Evolutionary conservation across 2,113 vertebrate species (phyloP).

Genomic region (Pteruthius melanotis): DNA sequence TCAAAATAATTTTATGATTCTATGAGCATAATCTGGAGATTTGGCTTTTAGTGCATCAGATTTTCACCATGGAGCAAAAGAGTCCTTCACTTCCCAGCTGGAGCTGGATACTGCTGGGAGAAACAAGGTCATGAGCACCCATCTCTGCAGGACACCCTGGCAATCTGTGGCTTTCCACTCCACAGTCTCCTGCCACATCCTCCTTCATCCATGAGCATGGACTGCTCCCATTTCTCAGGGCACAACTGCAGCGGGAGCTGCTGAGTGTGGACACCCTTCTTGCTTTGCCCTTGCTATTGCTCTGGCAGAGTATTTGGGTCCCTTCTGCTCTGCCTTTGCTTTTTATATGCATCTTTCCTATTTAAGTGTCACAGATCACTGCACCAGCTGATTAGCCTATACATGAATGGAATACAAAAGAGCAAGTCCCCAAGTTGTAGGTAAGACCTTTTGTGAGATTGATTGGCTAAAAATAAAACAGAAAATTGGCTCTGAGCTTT

Average conservation of each 20-base stretch:
- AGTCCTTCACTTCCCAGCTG: background rate
- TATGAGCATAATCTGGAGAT: background rate
- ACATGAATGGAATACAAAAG: constrained; percentile 50
- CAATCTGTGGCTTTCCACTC: background rate
- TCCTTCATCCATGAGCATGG: background rate
- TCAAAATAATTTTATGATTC: background rate
- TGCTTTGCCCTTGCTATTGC: constrained; percentile 10
- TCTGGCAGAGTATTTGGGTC: background rate
- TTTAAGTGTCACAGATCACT: constrained; percentile 62
- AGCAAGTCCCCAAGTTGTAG: constrained; percentile 31
- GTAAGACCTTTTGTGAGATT: constrained; percentile 64
- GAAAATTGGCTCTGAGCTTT: constrained; percentile 63
- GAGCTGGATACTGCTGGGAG: background rate
- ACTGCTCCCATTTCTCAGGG: rapidly evolving
- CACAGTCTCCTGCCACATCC: background rate
- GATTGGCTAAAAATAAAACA: constrained; percentile 69
- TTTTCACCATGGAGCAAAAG: rapidly evolving
- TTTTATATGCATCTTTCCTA: constrained; percentile 57
- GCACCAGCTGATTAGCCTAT: constrained; percentile 61
- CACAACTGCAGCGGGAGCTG: background rate
- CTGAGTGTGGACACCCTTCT: background rate
- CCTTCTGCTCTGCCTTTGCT: constrained; percentile 25
- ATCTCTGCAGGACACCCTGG: background rate
- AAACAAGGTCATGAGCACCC: background rate
- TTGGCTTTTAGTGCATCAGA: background rate